phyloP scores from a whole-genome alignment of 2,888 invertebrate genomes.

The Heliothis peltigera region DNA sequence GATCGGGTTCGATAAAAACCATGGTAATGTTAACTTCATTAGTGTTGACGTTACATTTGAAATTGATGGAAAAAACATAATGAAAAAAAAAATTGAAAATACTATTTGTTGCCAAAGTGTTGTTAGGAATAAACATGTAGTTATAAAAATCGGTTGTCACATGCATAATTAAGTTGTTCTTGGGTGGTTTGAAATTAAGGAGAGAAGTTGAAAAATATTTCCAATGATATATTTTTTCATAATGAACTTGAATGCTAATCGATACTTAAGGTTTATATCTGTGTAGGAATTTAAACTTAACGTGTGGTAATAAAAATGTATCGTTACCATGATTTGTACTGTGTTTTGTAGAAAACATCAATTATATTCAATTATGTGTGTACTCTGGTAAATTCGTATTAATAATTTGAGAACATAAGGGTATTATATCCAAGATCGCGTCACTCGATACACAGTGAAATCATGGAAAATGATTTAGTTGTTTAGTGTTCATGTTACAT shows the following conservation, averaged over 20 bases:
- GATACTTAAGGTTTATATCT: constrained; percentile 89
- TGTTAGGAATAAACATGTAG: constrained; percentile 88
- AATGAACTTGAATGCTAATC: constrained; percentile 89
- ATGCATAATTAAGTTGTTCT: constrained; percentile 89
- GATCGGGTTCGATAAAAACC: constrained; percentile 70
- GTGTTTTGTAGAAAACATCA: constrained; percentile 57
- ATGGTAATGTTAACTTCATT: constrained; percentile 81
- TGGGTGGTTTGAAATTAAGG: constrained; percentile 87
- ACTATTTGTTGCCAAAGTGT: constrained; percentile 90
- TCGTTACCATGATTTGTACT: constrained; percentile 79
- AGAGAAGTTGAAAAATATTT: constrained; percentile 89
- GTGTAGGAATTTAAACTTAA: constrained; percentile 88
- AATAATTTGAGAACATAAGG: constrained; percentile 31
- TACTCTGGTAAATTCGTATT: constrained; percentile 29
- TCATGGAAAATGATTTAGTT: constrained; percentile 84
- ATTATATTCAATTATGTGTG: constrained; percentile 52
- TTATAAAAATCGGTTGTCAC: constrained; percentile 89
- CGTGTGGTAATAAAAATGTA: constrained; percentile 83
- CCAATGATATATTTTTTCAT: constrained; percentile 90
- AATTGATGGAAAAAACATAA: constrained; percentile 75
- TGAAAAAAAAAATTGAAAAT: constrained; percentile 74
- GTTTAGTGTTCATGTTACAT: constrained; percentile 89
- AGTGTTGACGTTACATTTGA: constrained; percentile 82
- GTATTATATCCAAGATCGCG: constrained; percentile 27
- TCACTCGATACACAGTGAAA: constrained; percentile 65